These are phyloP conservation scores for Acrossocheilus fasciatus DNA, from an alignment of 2,797 vertebrate genomes.

Conservation along the genomic window DNA sequence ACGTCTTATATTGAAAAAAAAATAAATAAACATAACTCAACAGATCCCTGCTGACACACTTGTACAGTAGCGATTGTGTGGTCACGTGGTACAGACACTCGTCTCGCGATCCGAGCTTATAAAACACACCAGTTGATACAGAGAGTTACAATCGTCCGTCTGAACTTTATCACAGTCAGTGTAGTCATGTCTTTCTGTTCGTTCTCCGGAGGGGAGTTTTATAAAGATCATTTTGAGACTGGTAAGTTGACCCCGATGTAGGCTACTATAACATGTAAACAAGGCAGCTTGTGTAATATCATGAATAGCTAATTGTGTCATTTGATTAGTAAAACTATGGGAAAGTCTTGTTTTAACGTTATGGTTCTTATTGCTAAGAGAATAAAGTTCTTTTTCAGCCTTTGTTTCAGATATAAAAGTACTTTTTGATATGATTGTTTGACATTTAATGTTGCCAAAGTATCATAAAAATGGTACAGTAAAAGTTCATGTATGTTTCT, in stretches of 20 bases:
- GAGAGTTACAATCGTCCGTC: background rate
- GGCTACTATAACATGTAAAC: background rate
- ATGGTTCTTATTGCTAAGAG: background rate
- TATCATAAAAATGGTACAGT: too few relatives aligned
- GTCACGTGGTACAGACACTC: conserved; percentile 8
- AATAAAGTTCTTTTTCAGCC: background rate
- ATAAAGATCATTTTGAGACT: conserved; percentile 86
- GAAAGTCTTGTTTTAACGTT: background rate
- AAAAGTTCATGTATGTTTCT: background rate
- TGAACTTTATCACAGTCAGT: background rate
- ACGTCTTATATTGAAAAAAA: background rate
- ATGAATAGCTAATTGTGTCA: background rate
- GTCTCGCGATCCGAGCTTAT: too few relatives aligned
- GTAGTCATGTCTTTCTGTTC: conserved; percentile 87
- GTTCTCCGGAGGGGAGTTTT: conserved; percentile 84
- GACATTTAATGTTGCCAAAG: background rate
- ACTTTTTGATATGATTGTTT: background rate
- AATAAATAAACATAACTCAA: too few relatives aligned
- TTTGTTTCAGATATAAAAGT: background rate
- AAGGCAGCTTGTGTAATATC: background rate
- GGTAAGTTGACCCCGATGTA: conserved; percentile 71
- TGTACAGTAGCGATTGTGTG: background rate
- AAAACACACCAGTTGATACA: background rate
- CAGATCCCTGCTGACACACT: background rate
- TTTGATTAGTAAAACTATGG: background rate